Conservation (phyloP, 2,113 vertebrate species). For the Gavia stellata region DNA sequence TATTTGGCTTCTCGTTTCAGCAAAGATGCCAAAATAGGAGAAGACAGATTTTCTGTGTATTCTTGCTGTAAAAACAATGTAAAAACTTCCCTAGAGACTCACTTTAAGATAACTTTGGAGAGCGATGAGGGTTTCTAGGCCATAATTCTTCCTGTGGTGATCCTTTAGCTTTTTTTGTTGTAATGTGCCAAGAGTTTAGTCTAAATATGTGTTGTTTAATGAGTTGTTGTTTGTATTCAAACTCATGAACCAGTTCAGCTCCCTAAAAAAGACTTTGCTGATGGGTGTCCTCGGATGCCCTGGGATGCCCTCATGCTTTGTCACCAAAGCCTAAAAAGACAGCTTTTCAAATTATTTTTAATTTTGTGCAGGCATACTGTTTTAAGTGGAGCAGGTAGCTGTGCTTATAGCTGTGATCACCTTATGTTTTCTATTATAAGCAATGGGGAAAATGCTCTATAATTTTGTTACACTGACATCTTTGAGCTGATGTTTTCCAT, state of each 20-base stretch:
- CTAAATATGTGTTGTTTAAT: conserved; percentile 49
- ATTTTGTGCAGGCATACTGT: neutral
- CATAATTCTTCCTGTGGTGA: conserved; percentile 43
- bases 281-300: conserved; percentile 25
- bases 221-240: conserved; percentile 48
- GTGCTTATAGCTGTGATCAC: neutral
- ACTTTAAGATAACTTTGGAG: conserved; percentile 22
- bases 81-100: neutral
- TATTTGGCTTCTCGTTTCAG: conserved; percentile 26
- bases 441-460: neutral
- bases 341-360: neutral
- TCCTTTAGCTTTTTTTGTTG: conserved; percentile 20
- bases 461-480: neutral
- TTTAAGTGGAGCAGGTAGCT: conserved; percentile 11
- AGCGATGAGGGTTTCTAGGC: neutral
- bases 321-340: neutral
- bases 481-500: neutral
- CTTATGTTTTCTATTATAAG: neutral
- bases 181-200: conserved; percentile 22
- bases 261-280: conserved; percentile 32
- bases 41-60: conserved; percentile 48
- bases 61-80: conserved; percentile 34
- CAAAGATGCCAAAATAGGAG: conserved; percentile 42
- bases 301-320: neutral
- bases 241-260: conserved; percentile 32